These are phyloP conservation scores for Chanos chanos DNA, from an alignment of 2,797 vertebrate species.

Conservation along the genomic window DNA sequence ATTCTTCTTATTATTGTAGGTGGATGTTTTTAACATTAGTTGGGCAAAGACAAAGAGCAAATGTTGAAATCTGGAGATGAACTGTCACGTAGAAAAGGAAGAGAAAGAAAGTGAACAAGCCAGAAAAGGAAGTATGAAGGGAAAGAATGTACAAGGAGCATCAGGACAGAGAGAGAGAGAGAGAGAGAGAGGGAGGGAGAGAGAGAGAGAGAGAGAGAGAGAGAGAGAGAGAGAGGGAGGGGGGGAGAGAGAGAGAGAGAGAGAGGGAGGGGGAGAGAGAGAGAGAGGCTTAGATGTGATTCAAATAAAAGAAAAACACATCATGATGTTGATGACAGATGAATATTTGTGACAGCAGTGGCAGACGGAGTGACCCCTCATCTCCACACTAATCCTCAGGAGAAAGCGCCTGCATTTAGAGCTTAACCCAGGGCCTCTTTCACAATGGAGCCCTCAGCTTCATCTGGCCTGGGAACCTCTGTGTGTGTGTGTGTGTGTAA, in stretches of 20 bases:
- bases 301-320: neutral
- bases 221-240: neutral
- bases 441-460: conserved; percentile 67
- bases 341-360: conserved; percentile 71
- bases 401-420: conserved; percentile 70
- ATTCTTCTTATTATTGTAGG: too few relatives aligned
- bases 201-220: neutral
- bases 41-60: too few relatives aligned
- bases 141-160: neutral
- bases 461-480: conserved; percentile 70
- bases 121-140: neutral
- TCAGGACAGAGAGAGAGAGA: neutral
- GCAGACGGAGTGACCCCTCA: conserved; percentile 49
- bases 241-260: neutral
- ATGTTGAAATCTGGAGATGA: too few relatives aligned
- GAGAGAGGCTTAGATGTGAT: neutral
- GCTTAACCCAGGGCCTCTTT: conserved; percentile 66
- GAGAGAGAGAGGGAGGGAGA: neutral
- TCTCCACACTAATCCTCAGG: conserved; percentile 66
- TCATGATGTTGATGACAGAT: conserved; percentile 42
- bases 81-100: neutral
- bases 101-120: neutral
- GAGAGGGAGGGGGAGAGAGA: neutral
- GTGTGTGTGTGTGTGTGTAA: too few relatives aligned
- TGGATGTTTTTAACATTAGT: too few relatives aligned